These are phyloP conservation scores for Acanthurus tractus DNA, from an alignment of 2,797 vertebrate genomes.

Conservation along the genomic window DNA sequence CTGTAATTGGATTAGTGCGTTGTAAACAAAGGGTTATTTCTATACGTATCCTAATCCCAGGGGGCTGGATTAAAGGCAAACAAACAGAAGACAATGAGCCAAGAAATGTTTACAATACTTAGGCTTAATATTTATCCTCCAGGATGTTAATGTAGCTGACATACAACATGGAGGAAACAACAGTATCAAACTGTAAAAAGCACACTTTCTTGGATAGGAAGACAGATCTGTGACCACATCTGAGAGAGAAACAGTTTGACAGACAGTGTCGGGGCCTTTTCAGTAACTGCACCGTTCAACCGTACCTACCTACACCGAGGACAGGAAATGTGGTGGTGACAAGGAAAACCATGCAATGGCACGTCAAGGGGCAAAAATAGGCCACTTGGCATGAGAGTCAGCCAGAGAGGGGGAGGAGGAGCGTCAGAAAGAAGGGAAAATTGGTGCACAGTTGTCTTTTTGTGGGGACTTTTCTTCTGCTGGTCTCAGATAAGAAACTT, in stretches of 20 bases:
- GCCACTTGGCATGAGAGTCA: slow-evolving; percentile 83
- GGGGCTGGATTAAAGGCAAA: slow-evolving; percentile 44
- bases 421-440: slow-evolving; percentile 73
- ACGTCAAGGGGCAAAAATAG: slow-evolving; percentile 87
- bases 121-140: background rate
- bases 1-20: slow-evolving; percentile 63
- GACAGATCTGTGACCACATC: slow-evolving; percentile 69
- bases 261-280: slow-evolving; percentile 57
- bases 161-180: background rate
- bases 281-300: slow-evolving; percentile 66
- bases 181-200: slow-evolving; percentile 4
- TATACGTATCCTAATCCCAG: slow-evolving; percentile 55
- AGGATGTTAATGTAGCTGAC: background rate
- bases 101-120: slow-evolving; percentile 27
- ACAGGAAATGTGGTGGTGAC: slow-evolving; percentile 78
- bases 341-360: slow-evolving; percentile 88
- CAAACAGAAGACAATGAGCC: slow-evolving; percentile 14
- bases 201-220: slow-evolving; percentile 25
- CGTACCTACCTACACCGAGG: slow-evolving; percentile 64
- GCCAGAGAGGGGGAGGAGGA: slow-evolving; percentile 54
- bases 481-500: slow-evolving; percentile 84
- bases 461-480: slow-evolving; percentile 86
- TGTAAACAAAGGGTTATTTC: slow-evolving; percentile 63
- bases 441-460: slow-evolving; percentile 79
- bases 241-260: slow-evolving; percentile 66